Percentiles rank a stretch among this genome's conserved stretches.
Evolutionary conservation across 2,113 vertebrate genomes (phyloP).

Genomic region (Microtus pennsylvanicus): DNA sequence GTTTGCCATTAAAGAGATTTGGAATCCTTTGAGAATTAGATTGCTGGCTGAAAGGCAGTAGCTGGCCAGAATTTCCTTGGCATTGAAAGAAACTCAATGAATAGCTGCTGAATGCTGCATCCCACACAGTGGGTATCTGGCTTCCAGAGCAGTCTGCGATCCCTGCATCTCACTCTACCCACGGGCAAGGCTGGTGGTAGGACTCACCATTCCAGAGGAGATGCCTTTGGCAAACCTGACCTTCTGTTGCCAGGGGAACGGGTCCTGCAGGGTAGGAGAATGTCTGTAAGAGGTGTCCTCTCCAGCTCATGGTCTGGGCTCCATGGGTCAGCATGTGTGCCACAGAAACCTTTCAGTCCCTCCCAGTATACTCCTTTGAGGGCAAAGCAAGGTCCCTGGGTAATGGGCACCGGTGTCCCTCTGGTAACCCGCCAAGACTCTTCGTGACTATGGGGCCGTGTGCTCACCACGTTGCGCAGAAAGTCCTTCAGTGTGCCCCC

Average conservation of each 20-base stretch:
- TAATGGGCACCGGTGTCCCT: not conserved
- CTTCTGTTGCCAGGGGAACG: conserved; percentile 95
- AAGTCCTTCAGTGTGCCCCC: conserved; percentile 98
- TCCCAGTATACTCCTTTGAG: not conserved
- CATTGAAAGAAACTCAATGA: not conserved
- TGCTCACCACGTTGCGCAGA: conserved; percentile 93
- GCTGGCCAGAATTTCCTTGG: not conserved
- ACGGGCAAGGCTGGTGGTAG: not conserved
- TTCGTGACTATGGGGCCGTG: not conserved
- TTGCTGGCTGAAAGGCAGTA: not conserved
- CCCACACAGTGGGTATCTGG: not conserved
- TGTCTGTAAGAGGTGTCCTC: not conserved
- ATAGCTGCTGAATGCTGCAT: not conserved
- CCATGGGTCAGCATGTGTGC: not conserved
- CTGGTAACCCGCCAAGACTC: not conserved
- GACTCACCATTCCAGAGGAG: conserved; percentile 96
- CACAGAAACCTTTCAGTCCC: not conserved
- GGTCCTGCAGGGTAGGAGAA: conserved; percentile 88
- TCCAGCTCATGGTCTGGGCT: not conserved
- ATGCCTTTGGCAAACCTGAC: conserved; percentile 97
- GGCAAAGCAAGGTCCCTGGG: not conserved
- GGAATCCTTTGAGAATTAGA: not conserved
- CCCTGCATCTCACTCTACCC: not conserved
- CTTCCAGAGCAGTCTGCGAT: not conserved
- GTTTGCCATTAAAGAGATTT: conserved; percentile 25